Evolutionary conservation across 2,113 vertebrate genomes (phyloP), one percentile per base, ranked within the genome.

Genomic region (Labrus mixtus): DNA sequence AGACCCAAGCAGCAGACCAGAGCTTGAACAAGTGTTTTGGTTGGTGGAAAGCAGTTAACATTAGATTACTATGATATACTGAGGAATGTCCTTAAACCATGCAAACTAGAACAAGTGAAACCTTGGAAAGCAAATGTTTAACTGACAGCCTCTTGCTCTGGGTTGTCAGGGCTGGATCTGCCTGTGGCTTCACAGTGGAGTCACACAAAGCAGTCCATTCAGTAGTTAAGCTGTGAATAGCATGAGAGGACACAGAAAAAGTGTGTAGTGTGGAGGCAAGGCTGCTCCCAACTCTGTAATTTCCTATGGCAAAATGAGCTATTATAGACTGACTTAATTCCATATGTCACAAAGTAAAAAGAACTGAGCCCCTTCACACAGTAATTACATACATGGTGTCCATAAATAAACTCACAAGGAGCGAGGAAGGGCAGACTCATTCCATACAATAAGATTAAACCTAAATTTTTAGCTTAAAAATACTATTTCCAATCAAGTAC

Each of bases 201-300:
- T 80, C 76, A 73, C 65, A 93, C 87, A 92, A 92, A 90, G 90
- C 62, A 56, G 54, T 20, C 79, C 67, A 89, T 93, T 93, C 87
- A 93, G 56, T 20, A 69, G 72, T 68, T 61, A 80, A 87, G 77
- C 82, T 81, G 87, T 87, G 73, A 88, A 83, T 68, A 85, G 76
- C 87, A 91, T 51, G 12, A 86, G 75, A 59, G 69, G 60, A 80
- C 67, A 81, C 69, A 65, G 66, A 66, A 75, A 81, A 82, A 79
- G 62, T 57, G 65, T 48, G 73, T 53, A 43, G 60, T 57, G 22
- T 62, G 65, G 9, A 22, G n/a, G 63, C 68, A 70, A 67, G 75
- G 66, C 78, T 78, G 78, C 66, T 84, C 58, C 81, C 69, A 72
- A 84, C 84, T 87, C 89, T 94, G 90, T 90, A 89, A 93, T 93